Percentiles rank a stretch among this genome's conserved stretches.
These are phyloP conservation scores for Rhinichthys klamathensis DNA, from an alignment of 2,113 vertebrate genomes.

Conservation along the genomic window DNA sequence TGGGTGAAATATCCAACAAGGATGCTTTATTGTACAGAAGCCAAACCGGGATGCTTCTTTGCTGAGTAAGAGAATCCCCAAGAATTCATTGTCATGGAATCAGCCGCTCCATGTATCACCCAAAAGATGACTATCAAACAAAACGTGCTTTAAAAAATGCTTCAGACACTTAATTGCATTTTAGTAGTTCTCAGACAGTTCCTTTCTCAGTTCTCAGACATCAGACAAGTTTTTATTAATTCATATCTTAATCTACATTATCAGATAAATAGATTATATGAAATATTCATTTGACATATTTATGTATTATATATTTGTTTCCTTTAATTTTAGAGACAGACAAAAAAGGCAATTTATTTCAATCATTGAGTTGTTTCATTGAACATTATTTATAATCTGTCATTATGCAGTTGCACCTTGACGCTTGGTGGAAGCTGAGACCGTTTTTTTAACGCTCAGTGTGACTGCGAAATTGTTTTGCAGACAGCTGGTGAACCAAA, in stretches of 20 bases:
- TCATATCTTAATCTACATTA: background rate
- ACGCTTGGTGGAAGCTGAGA: slow-evolving; percentile 58
- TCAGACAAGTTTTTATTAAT: background rate
- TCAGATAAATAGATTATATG: background rate
- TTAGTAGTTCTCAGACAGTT: background rate
- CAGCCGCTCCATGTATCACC: background rate
- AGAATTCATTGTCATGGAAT: slow-evolving; percentile 32
- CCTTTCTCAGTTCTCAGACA: too few relatives aligned
- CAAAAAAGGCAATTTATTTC: slow-evolving; percentile 37
- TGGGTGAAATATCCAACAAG: slow-evolving; percentile 2
- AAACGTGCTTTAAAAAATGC: background rate
- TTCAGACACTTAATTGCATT: background rate
- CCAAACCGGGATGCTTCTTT: slow-evolving; percentile 38
- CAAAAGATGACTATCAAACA: slow-evolving; percentile 11
- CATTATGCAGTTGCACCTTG: slow-evolving; percentile 51
- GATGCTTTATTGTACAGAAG: slow-evolving; percentile 12
- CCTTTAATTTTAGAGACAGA: background rate
- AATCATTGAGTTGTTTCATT: slow-evolving; percentile 45
- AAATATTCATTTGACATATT: background rate
- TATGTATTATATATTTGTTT: background rate
- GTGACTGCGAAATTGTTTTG: slow-evolving; percentile 52
- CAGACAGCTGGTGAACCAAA: slow-evolving; percentile 61
- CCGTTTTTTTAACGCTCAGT: slow-evolving; percentile 58
- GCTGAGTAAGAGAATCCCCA: slow-evolving; percentile 30
- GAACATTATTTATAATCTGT: slow-evolving; percentile 55